phyloP scores from a whole-genome alignment of 1,140 invertebrate species.

The Drosophila subpulchrella region DNA sequence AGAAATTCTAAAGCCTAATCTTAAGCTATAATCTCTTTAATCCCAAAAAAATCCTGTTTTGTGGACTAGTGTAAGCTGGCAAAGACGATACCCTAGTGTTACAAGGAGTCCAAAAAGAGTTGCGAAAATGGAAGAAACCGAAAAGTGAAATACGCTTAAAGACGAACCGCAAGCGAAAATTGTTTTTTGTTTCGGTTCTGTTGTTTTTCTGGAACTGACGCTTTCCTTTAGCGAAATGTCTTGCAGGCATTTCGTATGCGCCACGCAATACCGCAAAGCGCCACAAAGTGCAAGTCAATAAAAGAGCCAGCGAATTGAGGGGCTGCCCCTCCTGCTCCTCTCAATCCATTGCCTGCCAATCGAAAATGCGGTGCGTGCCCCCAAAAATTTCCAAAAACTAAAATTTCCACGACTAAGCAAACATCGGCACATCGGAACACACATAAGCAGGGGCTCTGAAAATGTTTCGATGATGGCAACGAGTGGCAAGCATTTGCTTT shows the following conservation, averaged over 20 bases:
- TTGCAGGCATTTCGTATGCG: constrained; percentile 65
- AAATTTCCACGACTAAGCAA: constrained; percentile 51
- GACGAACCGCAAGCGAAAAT: constrained; percentile 57
- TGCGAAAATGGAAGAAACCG: constrained; percentile 6
- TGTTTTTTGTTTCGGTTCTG: constrained; percentile 14
- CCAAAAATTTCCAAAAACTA: constrained; percentile 19
- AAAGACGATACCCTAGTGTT: background rate
- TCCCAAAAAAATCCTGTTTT: background rate
- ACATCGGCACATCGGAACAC: constrained; percentile 29
- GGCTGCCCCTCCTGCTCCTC: constrained; percentile 9
- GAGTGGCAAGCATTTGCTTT: constrained; percentile 51
- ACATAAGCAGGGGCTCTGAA: constrained; percentile 22
- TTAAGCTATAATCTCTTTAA: no score
- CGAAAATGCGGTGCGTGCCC: constrained; percentile 29
- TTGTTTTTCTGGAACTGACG: constrained; percentile 11
- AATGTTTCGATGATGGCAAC: constrained; percentile 14
- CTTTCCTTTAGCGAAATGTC: constrained; percentile 37
- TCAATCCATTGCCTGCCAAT: constrained; percentile 61
- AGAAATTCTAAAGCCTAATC: no score
- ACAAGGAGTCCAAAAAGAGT: background rate
- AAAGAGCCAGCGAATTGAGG: constrained; percentile 22
- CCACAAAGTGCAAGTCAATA: constrained; percentile 76
- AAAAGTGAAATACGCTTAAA: constrained; percentile 56
- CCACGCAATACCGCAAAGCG: constrained; percentile 36
- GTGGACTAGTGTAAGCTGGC: background rate